Percentiles rank a stretch among this genome's conserved stretches.
phyloP scores from a whole-genome alignment of 2,113 vertebrate species.

The Oxyura jamaicensis region DNA sequence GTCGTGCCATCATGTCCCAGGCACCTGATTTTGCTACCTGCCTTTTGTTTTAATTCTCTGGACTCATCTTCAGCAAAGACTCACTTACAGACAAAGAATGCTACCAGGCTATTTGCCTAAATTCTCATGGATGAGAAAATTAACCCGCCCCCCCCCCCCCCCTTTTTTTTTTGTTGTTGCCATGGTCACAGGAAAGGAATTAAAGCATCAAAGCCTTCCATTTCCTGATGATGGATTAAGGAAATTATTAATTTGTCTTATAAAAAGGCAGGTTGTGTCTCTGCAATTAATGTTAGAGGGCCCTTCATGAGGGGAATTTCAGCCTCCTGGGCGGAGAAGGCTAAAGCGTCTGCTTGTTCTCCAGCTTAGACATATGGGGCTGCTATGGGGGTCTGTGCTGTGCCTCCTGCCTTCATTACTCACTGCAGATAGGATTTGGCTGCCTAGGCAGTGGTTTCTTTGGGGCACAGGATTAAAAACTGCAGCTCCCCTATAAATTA shows the following conservation, averaged over 20 bases:
- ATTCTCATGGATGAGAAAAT: conserved; percentile 62
- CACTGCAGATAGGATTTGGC: conserved; percentile 34
- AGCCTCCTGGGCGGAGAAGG: conserved; percentile 57
- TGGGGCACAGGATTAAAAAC: conserved; percentile 63
- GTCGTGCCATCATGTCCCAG: not conserved
- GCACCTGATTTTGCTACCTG: not conserved
- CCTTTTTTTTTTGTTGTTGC: conserved; percentile 53
- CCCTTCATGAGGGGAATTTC: conserved; percentile 58
- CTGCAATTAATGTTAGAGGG: conserved; percentile 62
- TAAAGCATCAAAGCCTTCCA: conserved; percentile 69
- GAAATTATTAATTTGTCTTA: conserved; percentile 70
- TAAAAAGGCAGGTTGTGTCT: conserved; percentile 44
- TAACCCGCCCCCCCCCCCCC: not conserved
- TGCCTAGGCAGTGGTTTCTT: conserved; percentile 50
- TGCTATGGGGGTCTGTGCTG: conserved; percentile 1
- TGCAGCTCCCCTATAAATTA: conserved; percentile 37
- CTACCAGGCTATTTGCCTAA: conserved; percentile 10
- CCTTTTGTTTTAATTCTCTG: not conserved
- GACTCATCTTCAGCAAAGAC: not conserved
- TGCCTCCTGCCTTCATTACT: conserved; percentile 48
- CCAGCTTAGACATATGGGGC: conserved; percentile 14
- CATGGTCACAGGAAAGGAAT: conserved; percentile 69
- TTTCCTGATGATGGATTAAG: conserved; percentile 61
- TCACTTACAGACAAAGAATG: not conserved
- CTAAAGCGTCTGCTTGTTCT: conserved; percentile 35